phyloP scores from a whole-genome alignment of 2,888 invertebrate species.

The Metellina segmentata region DNA sequence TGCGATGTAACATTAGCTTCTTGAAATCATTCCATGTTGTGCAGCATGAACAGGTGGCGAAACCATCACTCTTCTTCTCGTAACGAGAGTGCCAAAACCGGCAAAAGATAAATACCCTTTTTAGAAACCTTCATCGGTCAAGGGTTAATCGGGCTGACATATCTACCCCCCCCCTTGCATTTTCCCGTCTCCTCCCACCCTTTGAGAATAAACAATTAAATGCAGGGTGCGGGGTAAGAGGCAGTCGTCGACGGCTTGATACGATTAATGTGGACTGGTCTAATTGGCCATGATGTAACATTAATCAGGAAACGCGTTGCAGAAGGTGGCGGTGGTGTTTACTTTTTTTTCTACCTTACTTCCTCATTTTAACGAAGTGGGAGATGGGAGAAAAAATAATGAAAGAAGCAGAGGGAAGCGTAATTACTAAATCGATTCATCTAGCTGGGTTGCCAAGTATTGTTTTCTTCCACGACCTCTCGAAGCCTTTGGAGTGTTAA shows the following conservation, averaged over 20 bases:
- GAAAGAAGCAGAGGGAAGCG: neutral
- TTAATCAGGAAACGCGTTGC: constrained; percentile 59
- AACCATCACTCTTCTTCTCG: constrained; percentile 25
- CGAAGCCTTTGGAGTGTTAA: constrained; percentile 11
- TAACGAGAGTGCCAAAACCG: neutral
- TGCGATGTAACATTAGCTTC: constrained; percentile 18
- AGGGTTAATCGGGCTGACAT: constrained; percentile 68
- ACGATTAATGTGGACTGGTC: constrained; percentile 63
- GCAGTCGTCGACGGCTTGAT: constrained; percentile 47
- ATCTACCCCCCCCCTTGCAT: constrained; percentile 26
- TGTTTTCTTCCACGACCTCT: constrained; percentile 7
- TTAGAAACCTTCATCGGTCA: constrained; percentile 63
- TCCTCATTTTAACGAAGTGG: constrained; percentile 37
- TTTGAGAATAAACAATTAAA: constrained; percentile 68
- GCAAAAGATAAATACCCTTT: constrained; percentile 33
- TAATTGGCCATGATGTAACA: constrained; percentile 72
- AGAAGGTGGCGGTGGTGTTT: constrained; percentile 45
- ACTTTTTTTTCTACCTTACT: constrained; percentile 27
- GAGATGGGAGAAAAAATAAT: constrained; percentile 31
- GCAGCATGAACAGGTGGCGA: neutral
- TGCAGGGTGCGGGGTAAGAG: neutral
- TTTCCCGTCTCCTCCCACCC: constrained; percentile 25
- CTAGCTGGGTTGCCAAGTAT: constrained; percentile 10
- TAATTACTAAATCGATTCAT: constrained; percentile 73
- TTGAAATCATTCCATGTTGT: neutral